Evolutionary conservation across 2,113 vertebrate genomes (phyloP), one percentile per base, ranked within the genome.

Genomic region (Crotalus horridus): DNA sequence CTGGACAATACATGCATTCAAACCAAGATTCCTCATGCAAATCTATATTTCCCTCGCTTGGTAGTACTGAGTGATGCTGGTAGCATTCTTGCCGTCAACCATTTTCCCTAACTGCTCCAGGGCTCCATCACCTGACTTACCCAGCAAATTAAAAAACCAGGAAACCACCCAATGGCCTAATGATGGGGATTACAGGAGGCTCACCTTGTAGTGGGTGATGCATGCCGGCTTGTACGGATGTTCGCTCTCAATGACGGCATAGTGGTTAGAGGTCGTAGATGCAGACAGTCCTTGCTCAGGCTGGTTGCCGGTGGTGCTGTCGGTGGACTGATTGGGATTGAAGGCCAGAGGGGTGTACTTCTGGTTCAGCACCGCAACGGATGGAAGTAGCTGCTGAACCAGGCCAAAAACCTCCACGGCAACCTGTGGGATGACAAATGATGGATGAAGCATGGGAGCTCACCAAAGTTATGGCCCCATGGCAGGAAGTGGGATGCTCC

Each of bases 301-400:
- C 33, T 99, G 99, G 96, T 99, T 99, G 94, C 99, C 99, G 0
- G 99, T 99, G 17, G 99, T 99, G 97, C 99, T 99, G 95, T 99
- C 99, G 53, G 99, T 99, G 69, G 99, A 99, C 93, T 99, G 99
- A 97, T 99, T 99, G 69, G 99, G 99, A 93, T 99, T 99, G 96
- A 99, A 99, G n/a, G 98, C 98, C 94, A 99, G 99, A 26, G 99
- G 99, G 88, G 99, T 98, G 0, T 99, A 99, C 94, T 99, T 99
- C 97, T 99, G 99, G 97, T 99, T 99, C 95, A 99, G 97, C 95
- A 99, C 97, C 56, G 99, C 99, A 89, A 99, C 99, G 2, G 99
- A 98, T 33, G 99, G 99, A 89, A 99, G 98, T 88, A 99, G 96
- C 93, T 99, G 99, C 85, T 99, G 99, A 61, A 99, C 99, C 61